These are phyloP conservation scores for Brachyistius frenatus DNA, from an alignment of 2,113 vertebrate species.

Conservation along the genomic window DNA sequence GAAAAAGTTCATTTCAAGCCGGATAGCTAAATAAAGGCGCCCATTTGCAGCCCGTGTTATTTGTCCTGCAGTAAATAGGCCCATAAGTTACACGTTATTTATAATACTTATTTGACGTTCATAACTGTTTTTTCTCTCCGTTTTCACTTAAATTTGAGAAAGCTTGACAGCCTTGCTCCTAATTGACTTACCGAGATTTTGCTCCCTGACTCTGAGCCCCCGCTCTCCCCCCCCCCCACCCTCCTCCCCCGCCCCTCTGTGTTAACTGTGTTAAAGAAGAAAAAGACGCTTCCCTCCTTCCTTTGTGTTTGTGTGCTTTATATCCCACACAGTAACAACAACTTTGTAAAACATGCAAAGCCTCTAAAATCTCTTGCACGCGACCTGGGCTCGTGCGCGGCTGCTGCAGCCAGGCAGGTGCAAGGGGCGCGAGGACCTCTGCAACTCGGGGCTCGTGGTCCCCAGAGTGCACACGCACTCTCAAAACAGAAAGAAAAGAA, in stretches of 20 bases:
- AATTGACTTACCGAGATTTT: conserved; percentile 57
- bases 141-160: not conserved
- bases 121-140: too few relatives aligned
- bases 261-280: conserved; percentile 57
- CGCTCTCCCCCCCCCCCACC: not conserved
- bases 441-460: conserved; percentile 75
- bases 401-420: conserved; percentile 81
- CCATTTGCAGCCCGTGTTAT: too few relatives aligned
- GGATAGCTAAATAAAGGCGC: too few relatives aligned
- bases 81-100: too few relatives aligned
- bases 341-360: conserved; percentile 87
- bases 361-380: conserved; percentile 85
- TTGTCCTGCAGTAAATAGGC: too few relatives aligned
- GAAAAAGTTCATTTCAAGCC: too few relatives aligned
- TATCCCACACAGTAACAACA: conserved; percentile 70
- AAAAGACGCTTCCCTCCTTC: conserved; percentile 30
- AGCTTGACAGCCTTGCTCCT: conserved; percentile 12
- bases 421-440: conserved; percentile 75
- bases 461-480: conserved; percentile 70
- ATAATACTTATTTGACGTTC: too few relatives aligned
- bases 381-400: conserved; percentile 80
- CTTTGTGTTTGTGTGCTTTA: conserved; percentile 28
- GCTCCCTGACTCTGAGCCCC: conserved; percentile 47
- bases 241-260: conserved; percentile 49
- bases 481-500: conserved; percentile 46